phyloP scores from a whole-genome alignment of 1,140 invertebrate genomes.

The Procambarus clarkii region DNA sequence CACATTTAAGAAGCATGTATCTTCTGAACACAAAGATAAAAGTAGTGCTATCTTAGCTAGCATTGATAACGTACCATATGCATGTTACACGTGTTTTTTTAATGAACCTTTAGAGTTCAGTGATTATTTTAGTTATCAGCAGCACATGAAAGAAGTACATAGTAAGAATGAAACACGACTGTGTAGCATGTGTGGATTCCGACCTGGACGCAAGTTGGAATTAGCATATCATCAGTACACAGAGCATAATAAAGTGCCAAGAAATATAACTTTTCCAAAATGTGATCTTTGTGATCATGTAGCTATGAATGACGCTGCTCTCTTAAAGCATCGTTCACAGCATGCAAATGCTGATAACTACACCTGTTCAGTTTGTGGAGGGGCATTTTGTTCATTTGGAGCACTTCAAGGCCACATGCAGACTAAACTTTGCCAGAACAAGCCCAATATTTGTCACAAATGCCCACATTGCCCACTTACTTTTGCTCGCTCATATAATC shows the following conservation, averaged over 20 bases:
- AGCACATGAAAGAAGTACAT: constrained; percentile 62
- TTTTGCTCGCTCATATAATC: constrained; percentile 60
- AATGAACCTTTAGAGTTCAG: constrained; percentile 60
- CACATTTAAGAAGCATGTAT: constrained; percentile 61
- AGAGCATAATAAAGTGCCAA: constrained; percentile 54
- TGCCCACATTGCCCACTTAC: constrained; percentile 59
- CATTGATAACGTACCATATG: constrained; percentile 61
- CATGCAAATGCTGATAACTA: constrained; percentile 61
- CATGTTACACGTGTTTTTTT: constrained; percentile 57
- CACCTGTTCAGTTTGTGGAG: constrained; percentile 63
- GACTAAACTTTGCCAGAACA: constrained; percentile 62
- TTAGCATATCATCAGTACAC: constrained; percentile 60
- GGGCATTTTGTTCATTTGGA: constrained; percentile 61
- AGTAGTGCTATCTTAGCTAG: constrained; percentile 49
- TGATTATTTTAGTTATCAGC: constrained; percentile 59
- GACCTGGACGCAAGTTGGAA: constrained; percentile 43
- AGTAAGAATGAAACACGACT: constrained; percentile 36
- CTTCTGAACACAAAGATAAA: constrained; percentile 45
- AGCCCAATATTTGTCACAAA: constrained; percentile 53
- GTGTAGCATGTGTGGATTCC: constrained; percentile 57
- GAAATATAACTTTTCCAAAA: constrained; percentile 61
- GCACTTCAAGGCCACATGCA: constrained; percentile 62
- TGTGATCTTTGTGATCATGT: constrained; percentile 66
- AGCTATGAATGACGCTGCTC: constrained; percentile 52
- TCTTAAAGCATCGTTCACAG: constrained; percentile 63